Evolutionary conservation across 2,113 vertebrate species (phyloP).

Genomic region (Cottus gobio): DNA sequence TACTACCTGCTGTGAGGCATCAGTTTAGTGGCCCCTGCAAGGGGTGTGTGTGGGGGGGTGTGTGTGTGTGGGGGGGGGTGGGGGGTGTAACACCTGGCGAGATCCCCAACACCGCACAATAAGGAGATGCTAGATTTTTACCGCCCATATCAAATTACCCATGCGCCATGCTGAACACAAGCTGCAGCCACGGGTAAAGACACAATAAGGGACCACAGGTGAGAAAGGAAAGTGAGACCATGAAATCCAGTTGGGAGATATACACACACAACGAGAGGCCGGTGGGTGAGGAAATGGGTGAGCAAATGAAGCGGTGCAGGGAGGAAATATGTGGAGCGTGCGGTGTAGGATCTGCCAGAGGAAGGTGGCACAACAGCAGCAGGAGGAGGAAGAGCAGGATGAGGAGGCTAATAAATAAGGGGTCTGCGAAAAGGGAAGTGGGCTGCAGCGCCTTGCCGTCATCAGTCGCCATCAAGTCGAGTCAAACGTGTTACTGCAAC

Average conservation of each 20-base stretch:
- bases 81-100: conserved; percentile 55
- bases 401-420: conserved; percentile 26
- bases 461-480: conserved; percentile 29
- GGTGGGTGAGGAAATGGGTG: not conserved
- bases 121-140: conserved; percentile 50
- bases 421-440: conserved; percentile 43
- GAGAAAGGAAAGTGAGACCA: conserved; percentile 11
- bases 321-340: not conserved
- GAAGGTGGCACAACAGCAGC: not conserved
- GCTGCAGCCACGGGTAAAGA: conserved; percentile 39
- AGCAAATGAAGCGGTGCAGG: not conserved
- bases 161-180: conserved; percentile 24
- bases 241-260: conserved; percentile 1
- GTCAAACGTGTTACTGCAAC: conserved; percentile 46
- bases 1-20: conserved; percentile 63
- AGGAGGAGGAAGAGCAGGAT: not conserved
- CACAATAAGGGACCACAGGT: conserved; percentile 21
- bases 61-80: conserved; percentile 21
- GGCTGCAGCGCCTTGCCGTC: conserved; percentile 22
- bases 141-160: conserved; percentile 58
- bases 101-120: conserved; percentile 39
- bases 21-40: conserved; percentile 57
- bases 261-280: not conserved
- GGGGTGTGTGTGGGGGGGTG: conserved; percentile 27
- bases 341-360: conserved; percentile 34